Percentiles rank a stretch among this genome's conserved stretches.
Evolutionary conservation across 2,797 vertebrate species (phyloP).

Genomic region (Cyprinodon diabolis): DNA sequence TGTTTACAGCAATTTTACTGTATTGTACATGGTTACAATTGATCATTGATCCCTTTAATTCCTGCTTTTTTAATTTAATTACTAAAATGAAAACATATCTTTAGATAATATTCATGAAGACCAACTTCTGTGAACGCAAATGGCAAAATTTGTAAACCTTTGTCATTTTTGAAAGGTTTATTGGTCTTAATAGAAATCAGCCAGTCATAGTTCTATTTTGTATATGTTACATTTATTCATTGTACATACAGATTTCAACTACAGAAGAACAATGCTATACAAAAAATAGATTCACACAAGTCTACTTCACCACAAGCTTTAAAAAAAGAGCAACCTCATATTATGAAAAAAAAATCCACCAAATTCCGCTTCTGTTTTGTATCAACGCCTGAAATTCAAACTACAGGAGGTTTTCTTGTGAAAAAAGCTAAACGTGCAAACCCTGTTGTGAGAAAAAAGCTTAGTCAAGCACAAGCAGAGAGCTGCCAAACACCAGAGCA

Average conservation of each 20-base stretch:
- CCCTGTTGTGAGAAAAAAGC: slow-evolving; percentile 22
- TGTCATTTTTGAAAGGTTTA: not conserved
- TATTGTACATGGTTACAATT: too few relatives aligned
- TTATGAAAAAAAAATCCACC: slow-evolving; percentile 33
- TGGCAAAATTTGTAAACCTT: not conserved
- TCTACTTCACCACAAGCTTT: not conserved
- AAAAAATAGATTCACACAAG: too few relatives aligned
- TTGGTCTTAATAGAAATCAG: not conserved
- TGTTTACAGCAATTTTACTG: too few relatives aligned
- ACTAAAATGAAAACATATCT: not conserved
- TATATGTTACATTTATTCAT: not conserved
- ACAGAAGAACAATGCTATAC: too few relatives aligned
- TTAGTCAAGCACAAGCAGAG: slow-evolving; percentile 32
- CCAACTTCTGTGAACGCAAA: not conserved
- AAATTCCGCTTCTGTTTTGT: slow-evolving; percentile 39
- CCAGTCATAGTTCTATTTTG: not conserved
- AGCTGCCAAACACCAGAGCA: slow-evolving; percentile 56
- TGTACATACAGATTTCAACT: too few relatives aligned
- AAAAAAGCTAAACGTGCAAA: slow-evolving; percentile 23
- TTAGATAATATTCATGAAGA: not conserved
- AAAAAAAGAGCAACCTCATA: slow-evolving; percentile 31
- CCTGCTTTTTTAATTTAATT: not conserved
- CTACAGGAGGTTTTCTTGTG: slow-evolving; percentile 32
- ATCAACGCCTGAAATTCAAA: slow-evolving; percentile 36
- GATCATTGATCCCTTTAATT: not conserved